A percentile compares a stretch with the other conserved stretches of the same genome.
These are phyloP conservation scores for Chrysaora quinquecirrha DNA, from an alignment of 30 jellyfish, hydroid and myxozoan species.

Conservation along the genomic window DNA sequence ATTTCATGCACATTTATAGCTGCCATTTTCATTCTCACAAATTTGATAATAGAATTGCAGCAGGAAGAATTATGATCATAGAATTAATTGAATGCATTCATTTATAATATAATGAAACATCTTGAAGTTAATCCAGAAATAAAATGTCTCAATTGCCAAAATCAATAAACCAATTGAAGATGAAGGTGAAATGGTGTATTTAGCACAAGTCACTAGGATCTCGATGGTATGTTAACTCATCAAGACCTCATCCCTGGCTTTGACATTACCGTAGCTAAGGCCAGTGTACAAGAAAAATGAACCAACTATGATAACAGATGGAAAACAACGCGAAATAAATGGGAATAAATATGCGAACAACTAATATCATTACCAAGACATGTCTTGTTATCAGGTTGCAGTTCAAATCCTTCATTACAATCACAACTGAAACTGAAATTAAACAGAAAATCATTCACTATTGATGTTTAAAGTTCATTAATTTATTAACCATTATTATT, in stretches of 20 bases:
- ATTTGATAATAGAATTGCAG: conserved; percentile 41
- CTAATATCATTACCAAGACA: conserved; percentile 29
- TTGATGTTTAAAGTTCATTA: not conserved
- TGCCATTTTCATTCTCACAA: conserved; percentile 69
- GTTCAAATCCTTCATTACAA: conserved; percentile 62
- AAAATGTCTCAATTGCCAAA: not conserved
- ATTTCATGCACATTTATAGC: conserved; percentile 72
- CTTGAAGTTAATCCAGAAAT: not conserved
- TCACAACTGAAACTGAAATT: conserved; percentile 70
- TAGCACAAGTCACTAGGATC: too few species aligned
- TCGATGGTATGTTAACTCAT: too few species aligned
- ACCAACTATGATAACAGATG: not conserved
- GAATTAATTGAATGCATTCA: too few species aligned
- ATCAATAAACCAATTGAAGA: too few species aligned
- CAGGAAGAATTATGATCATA: conserved; percentile 37
- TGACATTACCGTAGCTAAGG: too few species aligned
- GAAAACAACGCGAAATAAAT: not conserved
- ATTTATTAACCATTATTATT: too few species aligned
- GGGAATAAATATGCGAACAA: not conserved
- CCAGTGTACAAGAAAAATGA: too few species aligned
- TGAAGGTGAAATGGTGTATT: too few species aligned
- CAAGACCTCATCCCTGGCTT: too few species aligned
- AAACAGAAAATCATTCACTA: not conserved
- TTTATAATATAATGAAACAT: too few species aligned
- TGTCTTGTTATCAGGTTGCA: conserved; percentile 35